Evolutionary conservation across 2,797 vertebrate species (phyloP), one percentile per base, ranked within the genome.

Genomic region (Chaenodraco wilsoni): DNA sequence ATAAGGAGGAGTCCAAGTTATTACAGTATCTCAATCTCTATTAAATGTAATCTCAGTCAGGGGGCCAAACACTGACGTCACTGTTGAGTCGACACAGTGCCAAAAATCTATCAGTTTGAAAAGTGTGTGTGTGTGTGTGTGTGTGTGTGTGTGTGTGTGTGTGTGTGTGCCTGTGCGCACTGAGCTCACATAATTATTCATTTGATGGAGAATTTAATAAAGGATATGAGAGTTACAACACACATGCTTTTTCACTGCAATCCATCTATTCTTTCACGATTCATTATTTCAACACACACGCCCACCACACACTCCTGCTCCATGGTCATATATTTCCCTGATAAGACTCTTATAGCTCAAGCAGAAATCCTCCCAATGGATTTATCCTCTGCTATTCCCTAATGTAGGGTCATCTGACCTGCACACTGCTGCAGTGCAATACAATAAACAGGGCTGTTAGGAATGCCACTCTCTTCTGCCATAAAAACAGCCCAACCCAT

Each of bases 61-160:
- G 45, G 62, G 74, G 69, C 86, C 73, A 83, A 84, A 78, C 60
- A 43, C 74, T 91, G 86, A 89, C 84, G 82, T 89, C 84, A 89
- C 49, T 87, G 70, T 89, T 88, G 84, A 23, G 23, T 23, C 23
- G 23, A 89, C 74, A n/a, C 66, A 19, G 45, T 54, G 76, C 76
- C 78, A 62, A 79, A 64, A 54, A 61, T 71, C 63, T 50, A 31
- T 76, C 44, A 65, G 50, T 52, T 11, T 62, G 49, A 63, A 37
- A 37, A 37, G 33, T 37, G 33, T 37, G 33, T 37, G 33, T 37
- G 33, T 37, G 33, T 37, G 1, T 37, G 7, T 37, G 33, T 37
- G 33, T 37, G 33, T 37, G 1, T 37, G 8, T 37, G 33, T 37
- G 33, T 37, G 33, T 37, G 33, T 37, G 33, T 37, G 33, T 37